These are phyloP conservation scores for Myopa tessellatipennis DNA, from an alignment of 2,888 invertebrate genomes.

Conservation along the genomic window DNA sequence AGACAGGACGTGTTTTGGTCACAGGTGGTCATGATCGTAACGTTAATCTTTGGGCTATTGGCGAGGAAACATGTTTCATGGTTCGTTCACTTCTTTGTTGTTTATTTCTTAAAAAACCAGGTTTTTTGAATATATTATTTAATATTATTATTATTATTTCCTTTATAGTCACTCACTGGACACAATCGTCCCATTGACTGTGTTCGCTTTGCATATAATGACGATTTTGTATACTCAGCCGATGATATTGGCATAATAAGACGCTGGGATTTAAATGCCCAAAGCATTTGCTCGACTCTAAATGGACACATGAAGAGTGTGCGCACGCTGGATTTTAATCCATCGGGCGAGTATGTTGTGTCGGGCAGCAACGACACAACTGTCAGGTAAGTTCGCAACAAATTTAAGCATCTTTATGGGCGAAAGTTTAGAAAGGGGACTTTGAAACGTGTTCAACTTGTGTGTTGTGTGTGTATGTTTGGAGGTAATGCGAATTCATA, in stretches of 20 bases:
- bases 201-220: conserved; percentile 93
- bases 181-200: conserved; percentile 95
- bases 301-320: conserved; percentile 81
- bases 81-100: conserved; percentile 68
- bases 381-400: conserved; percentile 60
- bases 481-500: too few relatives aligned
- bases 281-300: conserved; percentile 65
- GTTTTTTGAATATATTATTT: neutral
- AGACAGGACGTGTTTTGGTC: conserved; percentile 68
- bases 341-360: conserved; percentile 92
- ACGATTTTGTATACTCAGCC: conserved; percentile 94
- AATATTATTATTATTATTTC: neutral
- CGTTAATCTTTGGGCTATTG: conserved; percentile 97
- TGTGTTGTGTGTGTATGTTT: neutral
- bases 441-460: neutral
- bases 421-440: neutral
- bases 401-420: neutral
- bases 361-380: conserved; percentile 94
- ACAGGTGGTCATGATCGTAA: conserved; percentile 95
- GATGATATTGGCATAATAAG: conserved; percentile 93
- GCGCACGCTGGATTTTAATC: conserved; percentile 94
- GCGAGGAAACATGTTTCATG: conserved; percentile 95
- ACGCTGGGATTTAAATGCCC: conserved; percentile 94
- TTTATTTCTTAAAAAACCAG: neutral
- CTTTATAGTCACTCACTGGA: conserved; percentile 84